Percentiles rank a stretch among this genome's conserved stretches.
Evolutionary conservation across 2,113 vertebrate genomes (phyloP).

Genomic region (Leptobrachium ailaonicum): DNA sequence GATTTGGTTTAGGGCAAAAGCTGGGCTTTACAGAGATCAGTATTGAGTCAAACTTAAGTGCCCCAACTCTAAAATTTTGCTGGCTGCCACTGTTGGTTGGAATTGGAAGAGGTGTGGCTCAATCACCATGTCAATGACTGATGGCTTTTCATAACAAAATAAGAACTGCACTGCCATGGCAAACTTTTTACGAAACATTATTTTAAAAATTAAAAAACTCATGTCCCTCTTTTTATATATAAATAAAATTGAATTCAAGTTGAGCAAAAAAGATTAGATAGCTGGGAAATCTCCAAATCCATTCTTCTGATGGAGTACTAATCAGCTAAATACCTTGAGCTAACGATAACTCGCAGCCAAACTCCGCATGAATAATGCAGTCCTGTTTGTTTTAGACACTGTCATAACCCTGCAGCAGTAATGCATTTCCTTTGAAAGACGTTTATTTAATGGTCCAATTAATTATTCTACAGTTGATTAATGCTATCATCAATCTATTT

Average conservation of each 20-base stretch:
- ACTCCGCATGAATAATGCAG: conserved; percentile 34
- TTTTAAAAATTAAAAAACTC: no score
- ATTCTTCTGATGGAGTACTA: conserved; percentile 9
- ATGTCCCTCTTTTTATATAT: neutral
- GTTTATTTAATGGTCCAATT: conserved; percentile 28
- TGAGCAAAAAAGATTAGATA: neutral
- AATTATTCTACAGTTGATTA: conserved; percentile 32
- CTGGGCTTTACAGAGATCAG: no score
- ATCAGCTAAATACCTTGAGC: neutral
- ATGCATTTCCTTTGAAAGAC: conserved; percentile 42
- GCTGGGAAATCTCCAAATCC: neutral
- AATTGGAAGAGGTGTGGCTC: no score
- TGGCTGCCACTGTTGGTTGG: no score
- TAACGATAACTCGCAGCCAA: conserved; percentile 13
- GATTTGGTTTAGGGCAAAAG: no score
- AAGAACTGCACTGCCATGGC: no score
- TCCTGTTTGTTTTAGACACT: neutral
- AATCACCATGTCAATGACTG: no score
- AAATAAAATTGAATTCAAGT: neutral
- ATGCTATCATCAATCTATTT: conserved; percentile 23
- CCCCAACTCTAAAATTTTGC: no score
- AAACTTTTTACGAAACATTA: no score
- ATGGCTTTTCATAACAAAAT: no score
- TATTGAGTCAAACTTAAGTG: no score
- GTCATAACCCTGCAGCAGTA: neutral